Evolutionary conservation across 1,140 invertebrate species (phyloP).

Genomic region (Drosophila tropicalis): DNA sequence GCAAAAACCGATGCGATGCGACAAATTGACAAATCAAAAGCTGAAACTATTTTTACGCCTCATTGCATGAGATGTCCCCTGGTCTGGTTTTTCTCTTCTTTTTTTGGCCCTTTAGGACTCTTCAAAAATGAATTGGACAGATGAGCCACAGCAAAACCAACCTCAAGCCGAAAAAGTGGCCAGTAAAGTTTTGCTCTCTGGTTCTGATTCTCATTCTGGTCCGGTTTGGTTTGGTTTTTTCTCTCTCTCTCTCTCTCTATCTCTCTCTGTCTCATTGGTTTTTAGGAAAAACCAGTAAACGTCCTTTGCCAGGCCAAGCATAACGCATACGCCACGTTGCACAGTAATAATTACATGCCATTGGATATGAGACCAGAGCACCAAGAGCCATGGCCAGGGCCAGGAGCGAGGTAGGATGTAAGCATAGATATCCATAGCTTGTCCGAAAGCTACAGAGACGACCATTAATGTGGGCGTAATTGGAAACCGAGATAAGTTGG

Average conservation of each 20-base stretch:
- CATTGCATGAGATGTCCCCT: constrained; percentile 24
- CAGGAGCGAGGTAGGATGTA: constrained; percentile 22
- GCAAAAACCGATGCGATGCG: constrained; percentile 19
- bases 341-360: constrained; percentile 81
- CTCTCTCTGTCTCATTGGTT: not conserved
- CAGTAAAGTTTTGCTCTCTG: constrained; percentile 22
- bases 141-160: constrained; percentile 24
- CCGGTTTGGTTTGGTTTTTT: not conserved
- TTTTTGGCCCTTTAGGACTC: constrained; percentile 2
- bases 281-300: constrained; percentile 8
- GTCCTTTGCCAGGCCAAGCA: constrained; percentile 72
- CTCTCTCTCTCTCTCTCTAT: not conserved
- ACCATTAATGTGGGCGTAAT: constrained; percentile 80
- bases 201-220: not conserved
- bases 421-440: constrained; percentile 30
- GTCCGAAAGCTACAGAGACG: constrained; percentile 18
- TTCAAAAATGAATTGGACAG: constrained; percentile 24
- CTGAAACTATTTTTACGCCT: constrained; percentile 53
- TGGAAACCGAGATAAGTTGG: constrained; percentile 59
- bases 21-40: constrained; percentile 64
- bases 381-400: constrained; percentile 6
- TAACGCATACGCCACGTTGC: constrained; percentile 79
- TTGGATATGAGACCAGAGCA: constrained; percentile 52
- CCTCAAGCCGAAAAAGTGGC: constrained; percentile 46
- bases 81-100: not conserved